phyloP scores from a whole-genome alignment of 2,888 invertebrate species.

The Agonopterix heracliana region DNA sequence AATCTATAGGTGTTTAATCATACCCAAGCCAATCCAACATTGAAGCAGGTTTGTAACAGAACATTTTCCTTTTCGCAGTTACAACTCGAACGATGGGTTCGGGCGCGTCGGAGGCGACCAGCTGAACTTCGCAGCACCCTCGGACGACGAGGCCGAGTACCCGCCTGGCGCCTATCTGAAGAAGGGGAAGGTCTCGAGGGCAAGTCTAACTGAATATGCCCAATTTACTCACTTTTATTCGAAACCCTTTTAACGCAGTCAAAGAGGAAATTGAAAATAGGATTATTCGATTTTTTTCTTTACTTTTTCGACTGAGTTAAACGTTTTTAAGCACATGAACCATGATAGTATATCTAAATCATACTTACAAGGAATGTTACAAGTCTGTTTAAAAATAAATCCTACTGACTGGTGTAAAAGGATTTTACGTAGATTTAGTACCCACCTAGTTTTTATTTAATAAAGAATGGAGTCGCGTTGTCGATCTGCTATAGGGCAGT shows the following conservation, averaged over 20 bases:
- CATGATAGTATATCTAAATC: no score
- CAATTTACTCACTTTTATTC: conserved; percentile 33
- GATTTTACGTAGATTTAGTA: no score
- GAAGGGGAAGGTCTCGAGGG: conserved; percentile 83
- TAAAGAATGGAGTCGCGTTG: no score
- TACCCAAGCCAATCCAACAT: no score
- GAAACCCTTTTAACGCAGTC: neutral
- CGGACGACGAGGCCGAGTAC: conserved; percentile 85
- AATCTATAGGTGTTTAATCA: no score
- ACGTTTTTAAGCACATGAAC: conserved; percentile 1
- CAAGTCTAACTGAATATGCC: conserved; percentile 67
- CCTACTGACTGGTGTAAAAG: no score
- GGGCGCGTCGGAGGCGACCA: conserved; percentile 67
- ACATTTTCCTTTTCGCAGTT: conserved; percentile 47
- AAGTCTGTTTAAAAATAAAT: no score
- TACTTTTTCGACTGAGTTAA: neutral
- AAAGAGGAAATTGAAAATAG: neutral
- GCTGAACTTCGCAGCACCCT: conserved; percentile 79
- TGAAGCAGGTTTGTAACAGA: no score
- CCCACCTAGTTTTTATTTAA: no score
- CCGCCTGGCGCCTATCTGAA: conserved; percentile 76
- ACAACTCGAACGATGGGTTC: conserved; percentile 71
- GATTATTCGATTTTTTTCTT: neutral
- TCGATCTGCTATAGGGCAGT: no score
- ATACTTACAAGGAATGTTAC: no score